phyloP scores from a whole-genome alignment of 2,888 invertebrate species.

The Tortrix viridana region DNA sequence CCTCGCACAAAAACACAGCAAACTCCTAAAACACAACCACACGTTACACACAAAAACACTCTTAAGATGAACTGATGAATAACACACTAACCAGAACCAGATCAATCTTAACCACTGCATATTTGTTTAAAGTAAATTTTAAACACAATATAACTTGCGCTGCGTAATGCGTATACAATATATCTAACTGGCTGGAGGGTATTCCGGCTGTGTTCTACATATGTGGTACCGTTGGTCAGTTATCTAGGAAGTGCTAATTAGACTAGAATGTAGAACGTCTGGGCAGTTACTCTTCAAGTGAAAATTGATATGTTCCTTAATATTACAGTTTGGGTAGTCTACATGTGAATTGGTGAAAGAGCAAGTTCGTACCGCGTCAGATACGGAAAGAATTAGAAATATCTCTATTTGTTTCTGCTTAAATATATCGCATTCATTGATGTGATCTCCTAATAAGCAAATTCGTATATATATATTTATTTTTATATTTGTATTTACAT shows the following conservation, averaged over 20 bases:
- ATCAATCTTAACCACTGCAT: constrained; percentile 17
- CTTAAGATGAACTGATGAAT: constrained; percentile 7
- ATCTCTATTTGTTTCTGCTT: too few species aligned
- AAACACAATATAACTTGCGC: constrained; percentile 10
- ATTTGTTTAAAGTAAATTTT: background rate
- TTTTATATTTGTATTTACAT: too few species aligned
- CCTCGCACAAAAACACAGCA: constrained; percentile 47
- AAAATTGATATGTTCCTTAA: background rate
- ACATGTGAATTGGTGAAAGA: background rate
- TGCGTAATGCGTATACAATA: constrained; percentile 6
- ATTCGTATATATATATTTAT: too few species aligned
- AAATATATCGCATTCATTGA: too few species aligned
- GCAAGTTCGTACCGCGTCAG: too few species aligned
- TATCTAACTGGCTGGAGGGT: constrained; percentile 15
- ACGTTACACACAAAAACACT: constrained; percentile 43
- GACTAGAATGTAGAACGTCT: constrained; percentile 11
- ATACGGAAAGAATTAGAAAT: too few species aligned
- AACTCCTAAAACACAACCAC: constrained; percentile 43
- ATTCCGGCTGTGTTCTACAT: background rate
- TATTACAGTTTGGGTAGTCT: background rate
- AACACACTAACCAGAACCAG: constrained; percentile 51
- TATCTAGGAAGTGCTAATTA: constrained; percentile 22
- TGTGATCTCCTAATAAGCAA: too few species aligned
- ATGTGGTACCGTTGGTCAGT: constrained; percentile 24
- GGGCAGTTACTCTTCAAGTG: background rate